Conservation (phyloP, 2,888 invertebrate genomes). For the Entomobrya multifasciata region DNA sequence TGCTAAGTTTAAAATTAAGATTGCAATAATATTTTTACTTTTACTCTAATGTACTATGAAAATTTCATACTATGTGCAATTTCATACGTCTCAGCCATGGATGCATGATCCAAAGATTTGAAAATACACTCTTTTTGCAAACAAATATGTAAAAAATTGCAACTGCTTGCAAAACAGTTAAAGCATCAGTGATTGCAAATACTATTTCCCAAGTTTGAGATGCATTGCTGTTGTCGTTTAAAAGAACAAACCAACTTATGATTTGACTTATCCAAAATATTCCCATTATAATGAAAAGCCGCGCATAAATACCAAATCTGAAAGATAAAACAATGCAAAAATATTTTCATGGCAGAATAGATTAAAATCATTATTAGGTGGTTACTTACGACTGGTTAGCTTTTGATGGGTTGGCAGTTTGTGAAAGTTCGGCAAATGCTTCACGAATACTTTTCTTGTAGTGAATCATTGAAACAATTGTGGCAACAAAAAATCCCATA, state of each 20-base stretch:
- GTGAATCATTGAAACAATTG: conserved; percentile 29
- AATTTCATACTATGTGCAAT: too few species aligned
- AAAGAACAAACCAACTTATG: conserved; percentile 48
- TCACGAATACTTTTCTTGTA: conserved; percentile 53
- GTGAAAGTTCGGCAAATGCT: conserved; percentile 21
- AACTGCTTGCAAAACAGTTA: conserved; percentile 56
- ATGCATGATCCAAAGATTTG: conserved; percentile 44
- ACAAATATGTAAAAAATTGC: conserved; percentile 60
- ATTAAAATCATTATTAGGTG: background rate
- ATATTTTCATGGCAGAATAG: background rate
- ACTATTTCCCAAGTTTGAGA: background rate
- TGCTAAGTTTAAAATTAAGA: background rate
- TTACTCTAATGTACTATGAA: too few species aligned
- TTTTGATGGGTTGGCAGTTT: background rate
- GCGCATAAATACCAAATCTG: conserved; percentile 49
- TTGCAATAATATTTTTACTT: too few species aligned
- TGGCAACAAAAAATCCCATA: conserved; percentile 43
- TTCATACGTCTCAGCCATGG: conserved; percentile 42
- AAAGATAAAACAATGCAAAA: background rate
- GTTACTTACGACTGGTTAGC: conserved; percentile 54
- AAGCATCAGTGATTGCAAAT: conserved; percentile 23
- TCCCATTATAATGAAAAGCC: conserved; percentile 60
- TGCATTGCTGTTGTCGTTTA: background rate
- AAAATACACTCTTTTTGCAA: conserved; percentile 47
- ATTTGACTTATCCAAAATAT: conserved; percentile 47